These are phyloP conservation scores for Ctenopoma kingsleyae DNA, from an alignment of 2,797 vertebrate species.

Conservation along the genomic window DNA sequence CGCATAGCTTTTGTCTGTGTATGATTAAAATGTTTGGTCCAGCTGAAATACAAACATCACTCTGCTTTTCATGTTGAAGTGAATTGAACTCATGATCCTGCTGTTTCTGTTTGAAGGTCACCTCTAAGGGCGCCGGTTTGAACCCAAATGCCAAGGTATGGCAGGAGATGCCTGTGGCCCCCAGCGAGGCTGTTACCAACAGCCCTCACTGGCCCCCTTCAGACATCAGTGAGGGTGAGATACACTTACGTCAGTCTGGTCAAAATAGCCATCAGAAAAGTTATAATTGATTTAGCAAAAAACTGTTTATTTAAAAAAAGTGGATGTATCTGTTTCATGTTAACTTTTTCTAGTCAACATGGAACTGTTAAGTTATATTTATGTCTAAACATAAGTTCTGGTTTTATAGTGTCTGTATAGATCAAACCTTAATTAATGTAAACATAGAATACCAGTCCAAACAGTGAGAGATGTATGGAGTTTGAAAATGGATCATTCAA, in stretches of 20 bases:
- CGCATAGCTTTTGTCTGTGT: neutral
- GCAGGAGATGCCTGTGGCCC: constrained; percentile 91
- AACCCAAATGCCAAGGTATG: constrained; percentile 99
- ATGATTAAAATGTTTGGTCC: neutral
- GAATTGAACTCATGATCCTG: constrained; percentile 18
- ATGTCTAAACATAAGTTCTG: neutral
- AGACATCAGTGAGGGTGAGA: constrained; percentile 88
- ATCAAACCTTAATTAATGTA: neutral
- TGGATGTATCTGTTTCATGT: too few relatives aligned
- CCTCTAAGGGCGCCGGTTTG: constrained; percentile 97
- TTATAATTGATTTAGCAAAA: neutral
- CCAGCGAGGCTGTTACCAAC: constrained; percentile 85
- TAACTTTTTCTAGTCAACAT: neutral
- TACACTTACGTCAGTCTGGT: neutral
- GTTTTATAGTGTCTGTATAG: neutral
- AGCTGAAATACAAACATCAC: neutral
- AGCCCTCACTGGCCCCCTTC: constrained; percentile 90
- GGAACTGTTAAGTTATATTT: neutral
- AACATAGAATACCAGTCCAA: neutral
- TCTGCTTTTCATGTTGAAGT: constrained; percentile 1
- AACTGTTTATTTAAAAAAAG: neutral
- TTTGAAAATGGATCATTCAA: neutral
- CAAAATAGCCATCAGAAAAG: neutral
- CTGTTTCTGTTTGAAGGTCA: constrained; percentile 86
- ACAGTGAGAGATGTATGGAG: neutral